Conservation (phyloP, 2,888 invertebrate species). For the Branchellion lobata region DNA sequence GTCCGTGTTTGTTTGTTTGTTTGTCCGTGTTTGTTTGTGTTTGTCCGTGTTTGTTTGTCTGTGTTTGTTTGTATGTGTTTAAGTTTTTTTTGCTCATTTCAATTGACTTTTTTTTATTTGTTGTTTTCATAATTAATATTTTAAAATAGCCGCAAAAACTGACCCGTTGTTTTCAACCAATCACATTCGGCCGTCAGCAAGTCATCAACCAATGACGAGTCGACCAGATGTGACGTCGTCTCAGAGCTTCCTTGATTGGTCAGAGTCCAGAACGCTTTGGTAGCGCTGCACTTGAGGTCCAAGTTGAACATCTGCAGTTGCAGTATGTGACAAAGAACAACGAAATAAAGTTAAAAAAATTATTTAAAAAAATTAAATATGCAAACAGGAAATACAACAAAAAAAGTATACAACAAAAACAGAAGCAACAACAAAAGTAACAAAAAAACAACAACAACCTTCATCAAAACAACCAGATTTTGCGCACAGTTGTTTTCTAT, state of each 20-base stretch:
- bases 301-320: background rate
- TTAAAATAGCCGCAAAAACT: no score
- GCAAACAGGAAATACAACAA: background rate
- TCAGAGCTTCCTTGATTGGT: background rate
- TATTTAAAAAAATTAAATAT: background rate
- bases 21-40: no score
- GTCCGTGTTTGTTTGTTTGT: no score
- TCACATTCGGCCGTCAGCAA: background rate
- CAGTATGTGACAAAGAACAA: no score
- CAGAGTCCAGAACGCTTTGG: background rate
- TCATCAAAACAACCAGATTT: background rate
- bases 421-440: background rate
- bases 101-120: no score
- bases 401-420: background rate
- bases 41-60: no score
- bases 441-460: background rate
- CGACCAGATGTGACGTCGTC: constrained; percentile 1
- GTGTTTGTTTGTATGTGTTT: no score
- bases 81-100: no score
- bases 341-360: no score
- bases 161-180: background rate
- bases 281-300: background rate
- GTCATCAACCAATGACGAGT: constrained; percentile 7
- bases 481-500: background rate
- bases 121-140: no score